Conservation (phyloP, 2,888 invertebrate genomes). For the Acrobasis suavella region DNA sequence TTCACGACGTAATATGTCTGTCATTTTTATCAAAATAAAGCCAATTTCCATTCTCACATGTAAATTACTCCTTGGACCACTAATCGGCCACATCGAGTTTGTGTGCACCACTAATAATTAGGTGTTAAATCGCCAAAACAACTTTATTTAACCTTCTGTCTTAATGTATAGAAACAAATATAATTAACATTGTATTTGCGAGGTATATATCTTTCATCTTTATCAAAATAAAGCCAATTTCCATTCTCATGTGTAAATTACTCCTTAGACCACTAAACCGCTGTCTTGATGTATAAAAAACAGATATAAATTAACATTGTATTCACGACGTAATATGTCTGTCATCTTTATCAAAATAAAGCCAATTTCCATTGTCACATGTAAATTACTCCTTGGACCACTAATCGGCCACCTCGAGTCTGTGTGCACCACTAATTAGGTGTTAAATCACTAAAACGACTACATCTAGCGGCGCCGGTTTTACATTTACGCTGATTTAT, state of each 20-base stretch:
- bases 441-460: slow-evolving; percentile 75
- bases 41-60: background rate
- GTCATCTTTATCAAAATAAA: background rate
- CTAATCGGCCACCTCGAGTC: slow-evolving; percentile 37
- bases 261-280: background rate
- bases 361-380: background rate
- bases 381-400: slow-evolving; percentile 8
- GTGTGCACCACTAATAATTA: too few species aligned
- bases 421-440: slow-evolving; percentile 67
- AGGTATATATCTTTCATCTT: too few species aligned
- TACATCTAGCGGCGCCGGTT: slow-evolving; percentile 46
- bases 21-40: background rate
- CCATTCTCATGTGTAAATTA: background rate
- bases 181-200: too few species aligned
- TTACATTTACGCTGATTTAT: slow-evolving; percentile 69
- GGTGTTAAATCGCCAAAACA: too few species aligned
- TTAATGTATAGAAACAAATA: too few species aligned
- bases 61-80: background rate
- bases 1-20: background rate
- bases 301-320: too few species aligned
- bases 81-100: slow-evolving; percentile 33
- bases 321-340: background rate
- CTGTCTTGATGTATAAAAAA: too few species aligned
- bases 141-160: slow-evolving; percentile 22
- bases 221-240: background rate